Conservation (phyloP, 2,797 vertebrate genomes). For the Bovichtus variegatus region DNA sequence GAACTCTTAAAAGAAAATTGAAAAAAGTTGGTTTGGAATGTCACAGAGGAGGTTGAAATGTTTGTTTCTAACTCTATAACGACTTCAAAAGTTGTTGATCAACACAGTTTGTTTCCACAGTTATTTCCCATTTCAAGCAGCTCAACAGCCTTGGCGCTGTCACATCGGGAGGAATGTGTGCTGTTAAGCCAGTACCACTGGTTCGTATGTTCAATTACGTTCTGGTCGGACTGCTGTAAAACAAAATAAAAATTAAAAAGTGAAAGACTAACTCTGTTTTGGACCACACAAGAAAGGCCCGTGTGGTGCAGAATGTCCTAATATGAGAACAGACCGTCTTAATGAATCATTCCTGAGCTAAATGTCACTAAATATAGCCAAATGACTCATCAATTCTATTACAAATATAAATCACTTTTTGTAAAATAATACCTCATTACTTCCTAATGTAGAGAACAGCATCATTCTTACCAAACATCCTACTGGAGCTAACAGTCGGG, state of each 20-base stretch:
- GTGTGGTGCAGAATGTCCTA: neutral
- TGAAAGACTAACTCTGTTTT: neutral
- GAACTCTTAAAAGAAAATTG: constrained; percentile 22
- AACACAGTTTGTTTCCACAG: constrained; percentile 50
- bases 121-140: constrained; percentile 31
- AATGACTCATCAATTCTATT: neutral
- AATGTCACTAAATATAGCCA: neutral
- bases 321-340: neutral
- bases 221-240: neutral
- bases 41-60: constrained; percentile 30
- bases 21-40: constrained; percentile 38
- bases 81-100: constrained; percentile 58
- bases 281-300: neutral
- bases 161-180: constrained; percentile 24
- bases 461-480: neutral
- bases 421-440: neutral
- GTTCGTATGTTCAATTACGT: neutral
- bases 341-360: neutral
- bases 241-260: neutral
- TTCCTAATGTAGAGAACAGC: neutral
- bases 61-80: constrained; percentile 51
- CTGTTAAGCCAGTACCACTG: constrained; percentile 8
- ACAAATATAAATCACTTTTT: neutral
- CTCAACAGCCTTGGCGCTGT: constrained; percentile 32
- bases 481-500: neutral